phyloP scores from a whole-genome alignment of 2,113 vertebrate genomes.

The Chiloscyllium plagiosum region DNA sequence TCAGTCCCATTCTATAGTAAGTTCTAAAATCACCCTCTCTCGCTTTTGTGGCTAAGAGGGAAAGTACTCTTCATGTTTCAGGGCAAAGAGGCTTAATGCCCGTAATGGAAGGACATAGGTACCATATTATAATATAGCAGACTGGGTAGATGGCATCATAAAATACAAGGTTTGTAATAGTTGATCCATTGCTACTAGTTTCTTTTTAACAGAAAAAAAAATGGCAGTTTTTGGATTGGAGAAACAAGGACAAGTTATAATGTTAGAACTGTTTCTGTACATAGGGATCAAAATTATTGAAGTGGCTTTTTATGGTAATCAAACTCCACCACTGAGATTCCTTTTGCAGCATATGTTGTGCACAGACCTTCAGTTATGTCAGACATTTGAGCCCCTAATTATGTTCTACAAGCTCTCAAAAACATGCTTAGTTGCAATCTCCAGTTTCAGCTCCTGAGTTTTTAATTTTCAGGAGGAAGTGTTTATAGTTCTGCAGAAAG shows the following conservation, averaged over 20 bases:
- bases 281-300: not conserved
- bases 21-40: not conserved
- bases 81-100: not conserved
- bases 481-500: constrained; percentile 7
- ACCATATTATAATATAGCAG: not conserved
- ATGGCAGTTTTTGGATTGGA: not conserved
- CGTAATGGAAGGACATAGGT: not conserved
- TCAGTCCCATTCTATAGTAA: not conserved
- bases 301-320: not conserved
- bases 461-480: constrained; percentile 10
- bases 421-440: constrained; percentile 19
- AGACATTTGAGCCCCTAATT: not conserved
- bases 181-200: not conserved
- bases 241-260: not conserved
- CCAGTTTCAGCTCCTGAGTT: not conserved
- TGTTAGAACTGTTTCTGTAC: not conserved
- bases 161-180: not conserved
- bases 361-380: not conserved
- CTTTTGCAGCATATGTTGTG: not conserved
- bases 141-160: not conserved
- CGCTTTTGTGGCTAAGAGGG: not conserved
- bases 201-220: not conserved
- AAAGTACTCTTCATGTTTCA: too few relatives aligned
- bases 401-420: not conserved
- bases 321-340: not conserved